phyloP scores from a whole-genome alignment of 2,113 vertebrate species.

The Brachirus orientalis region DNA sequence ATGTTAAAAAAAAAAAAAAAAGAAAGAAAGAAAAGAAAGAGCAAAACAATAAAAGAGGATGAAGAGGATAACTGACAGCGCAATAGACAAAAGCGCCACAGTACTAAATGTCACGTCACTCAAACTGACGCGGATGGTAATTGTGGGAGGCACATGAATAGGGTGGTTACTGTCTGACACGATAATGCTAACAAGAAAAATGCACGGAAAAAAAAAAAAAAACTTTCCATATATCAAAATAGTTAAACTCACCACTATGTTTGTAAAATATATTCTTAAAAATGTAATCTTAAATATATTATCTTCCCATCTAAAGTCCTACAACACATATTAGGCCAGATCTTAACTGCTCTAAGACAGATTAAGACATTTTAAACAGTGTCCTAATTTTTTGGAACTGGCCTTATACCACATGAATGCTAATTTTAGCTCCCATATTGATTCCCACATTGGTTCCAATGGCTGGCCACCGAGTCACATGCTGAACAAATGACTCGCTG shows the following conservation, averaged over 20 bases:
- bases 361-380: too few species aligned
- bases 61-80: neutral
- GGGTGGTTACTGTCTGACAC: too few species aligned
- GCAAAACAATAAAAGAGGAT: neutral
- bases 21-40: neutral
- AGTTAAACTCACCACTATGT: too few species aligned
- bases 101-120: neutral
- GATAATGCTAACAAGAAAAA: too few species aligned
- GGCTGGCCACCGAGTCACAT: slow-evolving; percentile 25
- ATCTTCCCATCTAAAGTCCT: neutral
- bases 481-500: slow-evolving; percentile 36
- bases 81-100: neutral
- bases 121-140: slow-evolving; percentile 6
- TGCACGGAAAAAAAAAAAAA: neutral
- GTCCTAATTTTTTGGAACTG: too few species aligned
- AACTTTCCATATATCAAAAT: too few species aligned
- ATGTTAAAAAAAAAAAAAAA: neutral
- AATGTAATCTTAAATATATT: too few species aligned
- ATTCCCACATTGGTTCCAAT: slow-evolving; percentile 49
- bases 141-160: too few species aligned
- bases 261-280: too few species aligned
- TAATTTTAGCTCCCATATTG: slow-evolving; percentile 48
- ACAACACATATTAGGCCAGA: slow-evolving; percentile 21
- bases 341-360: too few species aligned
- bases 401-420: slow-evolving; percentile 13